These are phyloP conservation scores for Orbicella faveolata DNA, from an alignment of 64 coral and sea anemone species.

Conservation along the genomic window DNA sequence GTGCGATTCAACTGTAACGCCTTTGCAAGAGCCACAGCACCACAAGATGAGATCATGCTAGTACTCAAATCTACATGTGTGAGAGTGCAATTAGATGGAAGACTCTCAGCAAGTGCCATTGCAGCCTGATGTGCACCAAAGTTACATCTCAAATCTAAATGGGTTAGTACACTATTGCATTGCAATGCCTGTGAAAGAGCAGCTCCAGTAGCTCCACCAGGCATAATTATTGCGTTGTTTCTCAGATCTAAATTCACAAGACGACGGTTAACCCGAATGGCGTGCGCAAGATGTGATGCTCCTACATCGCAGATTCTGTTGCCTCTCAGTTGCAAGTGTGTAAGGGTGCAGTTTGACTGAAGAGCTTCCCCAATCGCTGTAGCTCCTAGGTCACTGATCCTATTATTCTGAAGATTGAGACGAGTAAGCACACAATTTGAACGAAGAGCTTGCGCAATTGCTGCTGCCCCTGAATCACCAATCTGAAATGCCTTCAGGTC, in stretches of 20 bases:
- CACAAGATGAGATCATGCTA: not conserved
- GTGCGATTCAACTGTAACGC: not conserved
- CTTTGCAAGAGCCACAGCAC: not conserved
- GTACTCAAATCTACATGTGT: not conserved
- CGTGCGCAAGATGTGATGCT: not conserved
- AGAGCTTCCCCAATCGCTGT: not conserved
- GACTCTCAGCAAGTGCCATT: not conserved
- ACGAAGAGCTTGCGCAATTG: not conserved
- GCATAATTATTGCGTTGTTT: not conserved
- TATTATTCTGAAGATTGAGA: not conserved
- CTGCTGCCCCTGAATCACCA: not conserved
- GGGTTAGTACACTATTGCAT: not conserved
- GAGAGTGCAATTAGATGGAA: not conserved
- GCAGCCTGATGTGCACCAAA: not conserved
- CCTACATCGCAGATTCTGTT: not conserved
- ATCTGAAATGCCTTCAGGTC: not conserved
- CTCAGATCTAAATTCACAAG: not conserved
- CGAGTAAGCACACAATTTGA: not conserved
- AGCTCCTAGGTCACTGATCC: not conserved
- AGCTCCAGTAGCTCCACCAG: not conserved
- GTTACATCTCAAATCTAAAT: not conserved
- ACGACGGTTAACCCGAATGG: not conserved
- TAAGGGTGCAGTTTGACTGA: not conserved
- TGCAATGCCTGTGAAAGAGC: not conserved
- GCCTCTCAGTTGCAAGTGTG: not conserved